A percentile compares a stretch with the other conserved stretches of the same genome.
These are phyloP conservation scores for Emydocephalus ijimae DNA, from an alignment of 2,113 vertebrate genomes.

Conservation along the genomic window DNA sequence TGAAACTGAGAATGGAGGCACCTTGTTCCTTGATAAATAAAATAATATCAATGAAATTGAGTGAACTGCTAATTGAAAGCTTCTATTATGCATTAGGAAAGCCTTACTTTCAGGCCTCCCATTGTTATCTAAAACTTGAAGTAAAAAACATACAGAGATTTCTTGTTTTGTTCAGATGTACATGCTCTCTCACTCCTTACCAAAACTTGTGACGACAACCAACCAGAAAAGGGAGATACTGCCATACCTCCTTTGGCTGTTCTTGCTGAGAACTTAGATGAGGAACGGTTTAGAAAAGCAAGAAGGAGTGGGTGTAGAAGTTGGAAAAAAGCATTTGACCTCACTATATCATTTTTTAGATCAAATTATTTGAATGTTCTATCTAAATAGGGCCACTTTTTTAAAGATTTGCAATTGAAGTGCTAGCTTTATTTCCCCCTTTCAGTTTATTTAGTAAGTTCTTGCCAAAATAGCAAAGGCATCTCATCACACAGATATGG, in stretches of 20 bases:
- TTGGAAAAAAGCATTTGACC: not conserved
- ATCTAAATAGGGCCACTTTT: not conserved
- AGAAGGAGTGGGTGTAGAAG: not conserved
- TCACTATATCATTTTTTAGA: not conserved
- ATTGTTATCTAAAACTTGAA: not conserved
- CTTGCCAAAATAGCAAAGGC: not conserved
- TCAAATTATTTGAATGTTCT: not conserved
- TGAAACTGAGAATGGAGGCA: not conserved
- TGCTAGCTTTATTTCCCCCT: not conserved
- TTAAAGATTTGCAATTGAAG: not conserved
- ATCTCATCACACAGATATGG: not conserved
- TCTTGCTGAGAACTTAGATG: not conserved
- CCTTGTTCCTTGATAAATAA: not conserved
- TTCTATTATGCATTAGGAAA: not conserved
- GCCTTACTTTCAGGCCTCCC: not conserved
- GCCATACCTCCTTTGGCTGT: not conserved
- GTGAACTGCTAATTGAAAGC: not conserved
- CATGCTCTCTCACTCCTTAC: not conserved
- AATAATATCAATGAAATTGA: not conserved
- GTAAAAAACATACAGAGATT: not conserved
- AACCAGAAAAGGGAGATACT: not conserved
- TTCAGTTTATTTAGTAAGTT: not conserved
- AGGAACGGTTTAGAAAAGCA: not conserved
- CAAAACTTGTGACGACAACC: not conserved
- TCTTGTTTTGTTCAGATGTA: not conserved